Base-by-base conservation (phyloP, 2,888 invertebrate genomes). In the Aleiodes leptofemur region DNA sequence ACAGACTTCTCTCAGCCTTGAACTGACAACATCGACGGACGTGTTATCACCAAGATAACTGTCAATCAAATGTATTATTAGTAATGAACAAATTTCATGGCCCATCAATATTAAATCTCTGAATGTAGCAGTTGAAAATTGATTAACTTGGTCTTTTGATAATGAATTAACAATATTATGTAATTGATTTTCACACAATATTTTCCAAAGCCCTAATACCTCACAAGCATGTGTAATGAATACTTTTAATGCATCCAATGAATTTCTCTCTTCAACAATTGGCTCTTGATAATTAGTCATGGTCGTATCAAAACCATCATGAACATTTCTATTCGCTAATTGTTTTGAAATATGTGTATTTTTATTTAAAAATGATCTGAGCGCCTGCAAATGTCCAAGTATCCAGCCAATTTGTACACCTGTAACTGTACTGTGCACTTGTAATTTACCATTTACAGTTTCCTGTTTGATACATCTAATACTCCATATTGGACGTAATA, bases 41-140 rank as follows among this genome's bases (percentile, higher is more conserved):
- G 98, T 98, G 87, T 98, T 97, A 88, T 99, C 99, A 74, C 95
- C 95, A 16, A 99, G 92, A 90, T 99, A 99, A 76, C 96, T 92
- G 82, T 96, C 95, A 69, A 99, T 96, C 13, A 99, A 90, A 66
- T 95, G 94, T 51, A 95, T 94, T 29, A 98, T 95, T 16, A 99
- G 91, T 76, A 95, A 90, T 3, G 93, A 92, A 82, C 94, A 94
- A 55, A 95, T 92, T 79, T 95, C 96, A 86, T 95, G 94, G 0
- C 96, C 96, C 79, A 93, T 94, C 55, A 96, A 91, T 74, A 96
- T 92, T 68, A 97, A 90, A 86, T 96, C 95, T 83, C 95, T 94
- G 83, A 93, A 93, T 0, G 92, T 91, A 66, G 92, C 90, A 0
- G 91, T 90, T 68, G 92, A 89, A 75, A 95, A 90, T 74, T 92